A percentile compares a stretch with the other conserved stretches of the same genome.
phyloP scores from a whole-genome alignment of 2,113 vertebrate species.

The Carollia perspicillata region DNA sequence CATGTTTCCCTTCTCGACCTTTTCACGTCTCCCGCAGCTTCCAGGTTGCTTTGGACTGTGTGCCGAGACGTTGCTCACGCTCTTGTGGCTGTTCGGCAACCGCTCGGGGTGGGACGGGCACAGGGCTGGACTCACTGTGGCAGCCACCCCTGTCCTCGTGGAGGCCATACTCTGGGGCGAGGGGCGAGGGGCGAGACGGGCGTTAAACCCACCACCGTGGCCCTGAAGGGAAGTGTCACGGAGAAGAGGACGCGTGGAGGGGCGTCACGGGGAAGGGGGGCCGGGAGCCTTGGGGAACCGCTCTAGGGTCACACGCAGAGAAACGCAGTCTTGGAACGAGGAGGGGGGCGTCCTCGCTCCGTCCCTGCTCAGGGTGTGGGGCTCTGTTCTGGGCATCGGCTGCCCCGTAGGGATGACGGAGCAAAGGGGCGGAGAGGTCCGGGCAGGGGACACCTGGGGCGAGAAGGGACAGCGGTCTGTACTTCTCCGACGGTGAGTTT shows the following conservation, averaged over 20 bases:
- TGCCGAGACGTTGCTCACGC: background rate
- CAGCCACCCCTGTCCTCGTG: background rate
- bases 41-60: background rate
- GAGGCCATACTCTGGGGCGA: background rate
- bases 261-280: rapidly evolving
- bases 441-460: background rate
- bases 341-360: rapidly evolving
- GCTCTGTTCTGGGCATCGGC: background rate
- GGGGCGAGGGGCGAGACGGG: background rate
- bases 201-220: rapidly evolving
- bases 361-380: background rate
- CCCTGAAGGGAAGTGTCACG: rapidly evolving
- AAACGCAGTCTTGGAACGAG: rapidly evolving
- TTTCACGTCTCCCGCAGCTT: background rate
- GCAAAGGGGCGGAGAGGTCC: background rate
- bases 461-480: background rate
- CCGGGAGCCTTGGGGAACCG: background rate
- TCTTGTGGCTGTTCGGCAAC: rapidly evolving
- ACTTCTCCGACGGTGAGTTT: rapidly evolving
- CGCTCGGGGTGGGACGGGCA: rapidly evolving
- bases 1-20: background rate
- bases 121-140: rapidly evolving
- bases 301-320: background rate
- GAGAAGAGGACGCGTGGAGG: background rate
- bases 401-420: background rate